These are phyloP conservation scores for Cyrtorhinus lividipennis DNA, from an alignment of 1,140 invertebrate genomes.

Conservation along the genomic window DNA sequence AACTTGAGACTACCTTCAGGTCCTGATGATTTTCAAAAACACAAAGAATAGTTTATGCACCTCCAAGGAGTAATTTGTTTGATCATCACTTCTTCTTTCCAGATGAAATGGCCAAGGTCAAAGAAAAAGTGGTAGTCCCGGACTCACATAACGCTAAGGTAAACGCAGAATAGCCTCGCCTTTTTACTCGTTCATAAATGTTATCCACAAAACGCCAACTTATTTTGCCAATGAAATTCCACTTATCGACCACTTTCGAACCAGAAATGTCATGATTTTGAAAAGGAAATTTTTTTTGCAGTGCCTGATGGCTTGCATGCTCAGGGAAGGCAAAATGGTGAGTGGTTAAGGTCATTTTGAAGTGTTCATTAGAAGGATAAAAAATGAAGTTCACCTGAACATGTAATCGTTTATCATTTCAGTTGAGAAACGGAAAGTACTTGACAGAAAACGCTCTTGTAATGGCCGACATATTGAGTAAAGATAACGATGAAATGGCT, in stretches of 20 bases:
- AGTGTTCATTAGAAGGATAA: not conserved
- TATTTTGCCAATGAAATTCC: too few species aligned
- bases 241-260: not conserved
- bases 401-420: not conserved
- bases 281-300: not conserved
- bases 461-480: conserved; percentile 11
- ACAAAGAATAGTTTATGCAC: too few species aligned
- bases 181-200: too few species aligned
- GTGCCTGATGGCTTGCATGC: conserved; percentile 13
- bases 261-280: not conserved
- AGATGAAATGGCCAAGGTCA: not conserved
- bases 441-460: conserved; percentile 10
- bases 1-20: too few species aligned
- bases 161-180: not conserved
- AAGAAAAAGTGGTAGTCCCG: not conserved
- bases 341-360: not conserved
- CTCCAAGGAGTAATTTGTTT: too few species aligned
- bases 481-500: not conserved
- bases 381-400: not conserved
- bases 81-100: too few species aligned
- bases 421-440: conserved; percentile 14
- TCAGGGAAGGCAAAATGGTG: conserved; percentile 15
- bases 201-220: too few species aligned
- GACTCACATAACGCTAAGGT: not conserved
- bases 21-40: too few species aligned